These are phyloP conservation scores for Piezodorus guildinii DNA, from an alignment of 1,140 invertebrate species.

Conservation along the genomic window DNA sequence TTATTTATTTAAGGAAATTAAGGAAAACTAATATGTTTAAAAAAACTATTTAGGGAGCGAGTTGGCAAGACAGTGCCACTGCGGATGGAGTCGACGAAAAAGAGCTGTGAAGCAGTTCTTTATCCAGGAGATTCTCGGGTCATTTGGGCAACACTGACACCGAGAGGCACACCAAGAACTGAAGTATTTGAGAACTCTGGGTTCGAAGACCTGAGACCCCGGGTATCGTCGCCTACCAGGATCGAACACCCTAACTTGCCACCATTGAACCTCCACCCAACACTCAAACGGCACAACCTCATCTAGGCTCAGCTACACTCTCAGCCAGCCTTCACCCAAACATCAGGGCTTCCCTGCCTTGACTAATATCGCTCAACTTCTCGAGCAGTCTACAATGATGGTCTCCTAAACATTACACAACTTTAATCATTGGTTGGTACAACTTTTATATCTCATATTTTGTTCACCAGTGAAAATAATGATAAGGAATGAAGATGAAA, in stretches of 20 bases:
- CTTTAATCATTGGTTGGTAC: too few relatives aligned
- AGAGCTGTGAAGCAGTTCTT: constrained; percentile 38
- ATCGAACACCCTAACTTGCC: constrained; percentile 69
- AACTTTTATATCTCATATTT: too few relatives aligned
- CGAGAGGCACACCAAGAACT: constrained; percentile 47
- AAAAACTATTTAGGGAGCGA: constrained; percentile 9
- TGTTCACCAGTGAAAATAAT: too few relatives aligned
- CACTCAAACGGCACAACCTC: not conserved
- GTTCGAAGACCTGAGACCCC: constrained; percentile 48
- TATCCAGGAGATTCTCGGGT: constrained; percentile 52
- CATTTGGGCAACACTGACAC: constrained; percentile 71
- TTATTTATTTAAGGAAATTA: too few relatives aligned
- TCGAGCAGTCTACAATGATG: too few relatives aligned
- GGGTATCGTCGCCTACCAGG: constrained; percentile 57
- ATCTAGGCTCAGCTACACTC: constrained; percentile 7
- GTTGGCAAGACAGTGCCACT: constrained; percentile 27
- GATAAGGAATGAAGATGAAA: too few relatives aligned
- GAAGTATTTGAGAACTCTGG: constrained; percentile 50
- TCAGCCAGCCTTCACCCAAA: constrained; percentile 1
- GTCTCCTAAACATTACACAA: too few relatives aligned
- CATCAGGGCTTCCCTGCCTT: not conserved
- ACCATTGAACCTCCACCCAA: constrained; percentile 56
- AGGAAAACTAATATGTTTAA: too few relatives aligned
- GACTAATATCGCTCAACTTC: not conserved
- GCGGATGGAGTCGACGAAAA: constrained; percentile 15